Evolutionary conservation across 2,888 invertebrate genomes (phyloP).

Genomic region (Eristalis intricaria): DNA sequence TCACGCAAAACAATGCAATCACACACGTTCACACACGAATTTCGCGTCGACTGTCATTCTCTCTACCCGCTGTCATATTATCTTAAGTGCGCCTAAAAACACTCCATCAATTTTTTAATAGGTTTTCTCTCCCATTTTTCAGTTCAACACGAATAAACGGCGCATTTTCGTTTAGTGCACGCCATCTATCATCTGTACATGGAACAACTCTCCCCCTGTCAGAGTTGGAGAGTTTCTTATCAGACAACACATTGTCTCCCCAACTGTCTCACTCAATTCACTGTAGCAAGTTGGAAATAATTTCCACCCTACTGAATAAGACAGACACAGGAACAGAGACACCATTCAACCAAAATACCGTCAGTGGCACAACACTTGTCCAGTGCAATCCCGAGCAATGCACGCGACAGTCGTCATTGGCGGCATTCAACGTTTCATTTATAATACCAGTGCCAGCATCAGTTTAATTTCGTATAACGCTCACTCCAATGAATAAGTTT

Average conservation of each 20-base stretch:
- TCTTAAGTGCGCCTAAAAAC: conserved; percentile 6
- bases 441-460: background rate
- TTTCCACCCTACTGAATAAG: conserved; percentile 54
- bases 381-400: conserved; percentile 60
- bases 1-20: background rate
- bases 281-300: conserved; percentile 37
- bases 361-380: conserved; percentile 16
- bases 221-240: conserved; percentile 47
- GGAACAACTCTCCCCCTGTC: background rate
- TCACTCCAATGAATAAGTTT: conserved; percentile 17
- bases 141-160: background rate
- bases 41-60: background rate
- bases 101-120: background rate
- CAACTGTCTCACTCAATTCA: background rate
- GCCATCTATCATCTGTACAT: conserved; percentile 26
- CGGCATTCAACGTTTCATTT: conserved; percentile 12
- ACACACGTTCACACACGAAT: background rate
- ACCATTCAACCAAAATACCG: conserved; percentile 44
- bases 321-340: conserved; percentile 13
- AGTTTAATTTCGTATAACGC: background rate
- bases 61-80: background rate
- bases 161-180: background rate
- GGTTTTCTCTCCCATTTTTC: background rate
- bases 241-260: conserved; percentile 2
- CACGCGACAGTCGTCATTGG: conserved; percentile 54